Evolutionary conservation across 2,797 vertebrate genomes (phyloP), one percentile per base, ranked within the genome.

Genomic region (Notolabrus celidotus): DNA sequence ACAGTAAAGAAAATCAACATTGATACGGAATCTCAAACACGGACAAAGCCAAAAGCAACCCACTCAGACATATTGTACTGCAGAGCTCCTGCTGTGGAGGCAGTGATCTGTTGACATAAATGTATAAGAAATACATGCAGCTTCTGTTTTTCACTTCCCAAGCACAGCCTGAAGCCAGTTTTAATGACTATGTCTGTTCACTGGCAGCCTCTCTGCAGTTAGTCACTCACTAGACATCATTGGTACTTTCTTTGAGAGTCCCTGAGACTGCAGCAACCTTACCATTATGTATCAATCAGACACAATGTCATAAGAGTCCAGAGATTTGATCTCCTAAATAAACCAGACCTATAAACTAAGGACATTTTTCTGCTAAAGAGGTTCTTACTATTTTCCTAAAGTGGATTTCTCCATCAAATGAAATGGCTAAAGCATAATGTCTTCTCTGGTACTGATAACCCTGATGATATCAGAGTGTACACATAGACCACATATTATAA

Each of bases 111-210:
- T 53, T 60, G 53, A 77, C 33, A 58, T 16, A 36, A 51, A 74
- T 56, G 36, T 70, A 52, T 55, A 67, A 68, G 60, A 70, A 73
- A 51, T 19, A 53, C 43, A 79, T 25, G 9, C 62, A 8, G 47
- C 73, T 53, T 69, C 25, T 63, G 61, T 67, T 70, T 59, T 61
- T 71, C 31, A 46, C 54, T 77, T 22, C 0, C 2, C 42, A 71
- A 69, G 60, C 57, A 34, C 70, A 84, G 78, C 77, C 67, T 70
- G 73, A 55, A 42, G 50, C 33, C 64, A 39, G 31, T 33, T 69
- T 72, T 79, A 82, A 82, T 77, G 73, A 77, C 54, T 64, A 34
- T 0, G 16, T 39, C 55, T 63, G 67, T 74, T 76, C 54, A 46
- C 67, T 43, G 1, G 1, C 33, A 67, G 65, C 15, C 22, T 3